Conservation (phyloP, 2,797 vertebrate species). For the Sternotherus odoratus region DNA sequence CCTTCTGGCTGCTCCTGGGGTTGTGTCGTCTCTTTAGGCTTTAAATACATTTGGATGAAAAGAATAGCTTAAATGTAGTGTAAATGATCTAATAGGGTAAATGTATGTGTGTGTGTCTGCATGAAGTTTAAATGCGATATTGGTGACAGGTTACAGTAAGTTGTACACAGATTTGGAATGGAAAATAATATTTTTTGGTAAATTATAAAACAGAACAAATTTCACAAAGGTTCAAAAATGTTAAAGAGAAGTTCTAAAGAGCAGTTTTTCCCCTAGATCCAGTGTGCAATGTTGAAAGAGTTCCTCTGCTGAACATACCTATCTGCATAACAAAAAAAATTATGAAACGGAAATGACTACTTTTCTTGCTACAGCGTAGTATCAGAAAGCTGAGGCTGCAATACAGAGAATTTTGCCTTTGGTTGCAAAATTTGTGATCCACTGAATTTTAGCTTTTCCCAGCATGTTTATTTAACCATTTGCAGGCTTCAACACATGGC, state of each 20-base stretch:
- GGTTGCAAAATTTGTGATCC: conserved; percentile 22
- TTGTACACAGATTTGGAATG: conserved; percentile 34
- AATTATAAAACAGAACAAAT: conserved; percentile 25
- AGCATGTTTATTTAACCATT: conserved; percentile 1
- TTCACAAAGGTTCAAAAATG: conserved; percentile 22
- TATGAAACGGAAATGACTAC: conserved; percentile 46
- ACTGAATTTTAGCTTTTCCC: neutral
- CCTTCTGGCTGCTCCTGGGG: conserved; percentile 31
- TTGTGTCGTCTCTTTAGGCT: neutral
- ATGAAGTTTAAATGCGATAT: neutral
- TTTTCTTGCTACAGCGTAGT: conserved; percentile 1
- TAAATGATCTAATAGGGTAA: conserved; percentile 40
- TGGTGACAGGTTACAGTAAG: neutral
- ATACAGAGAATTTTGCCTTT: conserved; percentile 23
- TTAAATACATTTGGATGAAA: conserved; percentile 41
- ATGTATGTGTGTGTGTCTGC: neutral
- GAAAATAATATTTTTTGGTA: neutral
- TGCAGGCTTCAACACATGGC: neutral
- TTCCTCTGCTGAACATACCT: conserved; percentile 32
- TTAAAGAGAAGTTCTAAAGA: conserved; percentile 33
- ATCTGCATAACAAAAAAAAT: conserved; percentile 12
- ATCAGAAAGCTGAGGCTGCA: conserved; percentile 2
- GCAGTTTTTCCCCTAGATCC: conserved; percentile 14
- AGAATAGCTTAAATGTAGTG: conserved; percentile 11
- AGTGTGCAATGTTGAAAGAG: conserved; percentile 34